phyloP scores from a whole-genome alignment of 2,797 vertebrate genomes.

The Salarias fasciatus region DNA sequence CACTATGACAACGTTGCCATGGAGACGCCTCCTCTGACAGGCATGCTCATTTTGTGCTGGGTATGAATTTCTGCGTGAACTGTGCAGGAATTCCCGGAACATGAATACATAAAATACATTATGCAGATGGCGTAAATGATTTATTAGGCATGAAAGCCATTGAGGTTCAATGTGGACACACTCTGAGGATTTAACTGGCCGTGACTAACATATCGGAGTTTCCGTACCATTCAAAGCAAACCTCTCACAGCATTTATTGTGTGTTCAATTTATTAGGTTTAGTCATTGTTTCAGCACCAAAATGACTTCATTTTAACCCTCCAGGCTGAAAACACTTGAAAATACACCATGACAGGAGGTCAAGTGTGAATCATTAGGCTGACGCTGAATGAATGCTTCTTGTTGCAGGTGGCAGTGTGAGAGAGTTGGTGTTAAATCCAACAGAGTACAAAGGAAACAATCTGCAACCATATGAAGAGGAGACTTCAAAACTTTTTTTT shows the following conservation, averaged over 20 bases:
- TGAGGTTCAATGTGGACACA: conserved; percentile 7
- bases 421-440: background rate
- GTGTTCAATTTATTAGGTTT: too few relatives aligned
- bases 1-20: conserved; percentile 77
- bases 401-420: background rate
- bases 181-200: conserved; percentile 14
- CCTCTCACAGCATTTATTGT: conserved; percentile 1
- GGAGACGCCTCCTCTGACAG: conserved; percentile 53
- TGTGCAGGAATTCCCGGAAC: conserved; percentile 11
- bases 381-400: background rate
- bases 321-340: too few relatives aligned
- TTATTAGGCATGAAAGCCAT: conserved; percentile 40
- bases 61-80: conserved; percentile 1
- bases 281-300: too few relatives aligned
- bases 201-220: background rate
- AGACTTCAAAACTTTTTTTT: too few relatives aligned
- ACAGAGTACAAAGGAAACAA: too few relatives aligned
- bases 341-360: too few relatives aligned
- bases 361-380: too few relatives aligned
- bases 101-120: conserved; percentile 20
- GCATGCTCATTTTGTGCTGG: conserved; percentile 8
- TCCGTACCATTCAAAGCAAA: background rate
- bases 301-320: too few relatives aligned
- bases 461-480: too few relatives aligned
- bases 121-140: conserved; percentile 41